These are phyloP conservation scores for honey bee (Apis mellifera) DNA, from an alignment of 1,140 invertebrate species.

Conservation along the genomic window DNA sequence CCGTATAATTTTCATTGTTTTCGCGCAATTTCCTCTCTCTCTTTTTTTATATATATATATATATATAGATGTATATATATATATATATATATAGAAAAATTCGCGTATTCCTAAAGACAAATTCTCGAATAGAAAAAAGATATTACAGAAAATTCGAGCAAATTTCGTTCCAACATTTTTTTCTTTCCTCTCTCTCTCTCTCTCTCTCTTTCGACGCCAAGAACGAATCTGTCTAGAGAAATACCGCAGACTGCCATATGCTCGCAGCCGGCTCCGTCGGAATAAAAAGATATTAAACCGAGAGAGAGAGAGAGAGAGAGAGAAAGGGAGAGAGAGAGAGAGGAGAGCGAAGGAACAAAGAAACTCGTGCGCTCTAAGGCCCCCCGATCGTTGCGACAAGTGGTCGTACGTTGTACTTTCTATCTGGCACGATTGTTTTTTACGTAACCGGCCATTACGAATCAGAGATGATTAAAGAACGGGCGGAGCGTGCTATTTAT, in stretches of 20 bases:
- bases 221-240: conserved; percentile 22
- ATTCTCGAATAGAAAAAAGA: background rate
- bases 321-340: too few species aligned
- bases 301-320: background rate
- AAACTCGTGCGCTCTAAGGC: conserved; percentile 16
- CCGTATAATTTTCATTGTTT: conserved; percentile 49
- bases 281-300: conserved; percentile 38
- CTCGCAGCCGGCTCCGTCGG: conserved; percentile 31
- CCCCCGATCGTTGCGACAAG: conserved; percentile 36
- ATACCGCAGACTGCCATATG: conserved; percentile 23
- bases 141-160: background rate
- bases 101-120: background rate
- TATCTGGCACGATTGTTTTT: conserved; percentile 60
- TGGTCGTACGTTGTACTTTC: conserved; percentile 45
- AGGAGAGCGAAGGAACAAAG: conserved; percentile 33
- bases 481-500: conserved; percentile 1
- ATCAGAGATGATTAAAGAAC: conserved; percentile 65
- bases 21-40: background rate
- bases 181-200: too few species aligned
- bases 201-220: background rate
- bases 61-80: background rate
- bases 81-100: background rate
- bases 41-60: background rate
- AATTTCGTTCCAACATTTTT: background rate
- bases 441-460: conserved; percentile 69